Evolutionary conservation across 2,797 vertebrate species (phyloP).

Genomic region (Xenentodon cancila): DNA sequence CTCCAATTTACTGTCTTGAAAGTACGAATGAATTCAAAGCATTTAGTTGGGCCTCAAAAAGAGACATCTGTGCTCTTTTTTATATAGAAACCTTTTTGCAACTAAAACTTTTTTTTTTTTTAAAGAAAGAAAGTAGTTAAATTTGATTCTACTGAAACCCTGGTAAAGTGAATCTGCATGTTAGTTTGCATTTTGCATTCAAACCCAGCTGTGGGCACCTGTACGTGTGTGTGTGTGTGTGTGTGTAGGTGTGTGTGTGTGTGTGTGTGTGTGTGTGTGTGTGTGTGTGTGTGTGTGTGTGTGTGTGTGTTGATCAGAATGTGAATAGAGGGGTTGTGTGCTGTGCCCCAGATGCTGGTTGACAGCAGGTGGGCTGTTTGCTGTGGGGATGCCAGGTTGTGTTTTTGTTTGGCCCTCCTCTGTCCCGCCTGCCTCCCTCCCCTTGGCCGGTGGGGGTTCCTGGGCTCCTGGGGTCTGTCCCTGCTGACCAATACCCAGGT

Average conservation of each 20-base stretch:
- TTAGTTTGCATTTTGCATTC: slow-evolving; percentile 5
- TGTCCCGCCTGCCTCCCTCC: slow-evolving; percentile 72
- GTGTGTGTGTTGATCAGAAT: slow-evolving; percentile 64
- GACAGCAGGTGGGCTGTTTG: slow-evolving; percentile 79
- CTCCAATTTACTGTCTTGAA: slow-evolving; percentile 22
- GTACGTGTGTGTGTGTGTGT: slow-evolving; percentile 21
- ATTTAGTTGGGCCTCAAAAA: slow-evolving; percentile 10
- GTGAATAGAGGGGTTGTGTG: slow-evolving; percentile 66
- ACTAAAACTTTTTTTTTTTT: too few relatives aligned
- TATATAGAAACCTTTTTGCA: background rate
- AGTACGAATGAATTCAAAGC: slow-evolving; percentile 11
- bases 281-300: slow-evolving; percentile 28
- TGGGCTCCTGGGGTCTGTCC: slow-evolving; percentile 63
- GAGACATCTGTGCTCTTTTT: slow-evolving; percentile 3
- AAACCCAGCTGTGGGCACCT: background rate
- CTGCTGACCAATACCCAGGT: slow-evolving; percentile 77
- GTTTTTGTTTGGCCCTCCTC: slow-evolving; percentile 80
- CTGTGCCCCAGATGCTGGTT: slow-evolving; percentile 72
- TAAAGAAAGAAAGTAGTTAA: background rate
- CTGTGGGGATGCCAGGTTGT: slow-evolving; percentile 76
- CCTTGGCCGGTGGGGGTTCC: slow-evolving; percentile 55
- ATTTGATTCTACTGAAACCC: slow-evolving; percentile 9
- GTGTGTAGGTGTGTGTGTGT: slow-evolving; percentile 46
- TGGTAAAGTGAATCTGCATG: background rate
- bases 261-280: slow-evolving; percentile 38